Conservation (phyloP, 2,113 vertebrate genomes). For the Turdus rufiventris region DNA sequence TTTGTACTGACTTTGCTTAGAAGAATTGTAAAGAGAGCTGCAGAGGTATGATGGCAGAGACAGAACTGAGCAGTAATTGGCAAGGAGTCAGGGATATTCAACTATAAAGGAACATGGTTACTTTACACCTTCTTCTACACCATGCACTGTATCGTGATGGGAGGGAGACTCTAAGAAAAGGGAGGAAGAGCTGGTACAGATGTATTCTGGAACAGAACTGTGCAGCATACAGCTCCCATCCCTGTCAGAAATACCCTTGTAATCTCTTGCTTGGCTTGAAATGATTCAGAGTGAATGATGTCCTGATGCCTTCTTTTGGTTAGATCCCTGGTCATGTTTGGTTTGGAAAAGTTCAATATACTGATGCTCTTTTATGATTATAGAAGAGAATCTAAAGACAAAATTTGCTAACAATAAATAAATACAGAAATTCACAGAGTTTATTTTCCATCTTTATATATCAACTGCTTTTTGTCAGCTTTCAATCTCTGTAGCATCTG, state of each 20-base stretch:
- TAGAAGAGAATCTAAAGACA: not conserved
- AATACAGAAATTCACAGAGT: not conserved
- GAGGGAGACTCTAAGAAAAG: not conserved
- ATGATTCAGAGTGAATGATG: not conserved
- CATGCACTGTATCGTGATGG: not conserved
- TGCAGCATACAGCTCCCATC: not conserved
- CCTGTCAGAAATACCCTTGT: not conserved
- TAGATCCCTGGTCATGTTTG: not conserved
- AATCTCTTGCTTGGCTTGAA: not conserved
- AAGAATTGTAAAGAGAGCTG: not conserved
- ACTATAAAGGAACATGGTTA: not conserved
- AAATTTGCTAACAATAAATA: not conserved
- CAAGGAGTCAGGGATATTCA: not conserved
- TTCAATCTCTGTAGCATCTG: not conserved
- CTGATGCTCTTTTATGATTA: not conserved
- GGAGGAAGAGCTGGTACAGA: not conserved
- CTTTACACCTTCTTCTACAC: not conserved
- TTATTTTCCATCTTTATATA: not conserved
- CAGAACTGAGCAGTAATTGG: not conserved
- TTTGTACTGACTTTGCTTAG: not conserved
- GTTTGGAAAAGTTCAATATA: not conserved
- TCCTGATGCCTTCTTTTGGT: not conserved
- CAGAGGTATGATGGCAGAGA: not conserved
- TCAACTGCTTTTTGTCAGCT: not conserved
- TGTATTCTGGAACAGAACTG: fast-evolving